Evolutionary conservation across 1,140 invertebrate genomes (phyloP), one percentile per base, ranked within the genome.

Genomic region (Cecropterus lyciades): DNA sequence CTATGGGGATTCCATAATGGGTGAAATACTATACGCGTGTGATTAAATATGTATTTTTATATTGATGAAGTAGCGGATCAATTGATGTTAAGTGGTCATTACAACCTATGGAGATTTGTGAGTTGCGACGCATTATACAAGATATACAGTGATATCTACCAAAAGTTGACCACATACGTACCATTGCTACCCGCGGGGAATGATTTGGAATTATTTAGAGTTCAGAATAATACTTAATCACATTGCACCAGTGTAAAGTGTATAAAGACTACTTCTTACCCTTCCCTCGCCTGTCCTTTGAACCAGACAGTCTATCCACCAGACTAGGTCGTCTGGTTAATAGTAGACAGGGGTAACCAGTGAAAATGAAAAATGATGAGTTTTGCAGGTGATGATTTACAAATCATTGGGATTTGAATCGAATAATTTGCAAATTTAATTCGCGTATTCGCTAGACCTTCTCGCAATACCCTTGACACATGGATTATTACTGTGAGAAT

Each of bases 381-480:
- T n/a, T n/a, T n/a, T n/a, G n/a, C n/a, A n/a, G n/a, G n/a, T n/a
- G n/a, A n/a, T n/a, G n/a, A n/a, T n/a, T n/a, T n/a, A n/a, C n/a
- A n/a, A n/a, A n/a, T n/a, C n/a, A n/a, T n/a, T n/a, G n/a, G n/a
- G 20, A 5, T 24, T 24, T 5, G 1, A 24, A 24, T 24, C 20
- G 20, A 24, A 16, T 37, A 16, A 30, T 59, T 59, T 45, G n/a
- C 24, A 46, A 59, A 46, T 51, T 8, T 24, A 24, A 24, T 24
- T 24, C 20, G 30, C 55, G 55, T 45, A 56, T 45, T 14, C 14
- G 13, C 7, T 14, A 8, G 14, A 45, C 42, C 45, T 30, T 59
- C 24, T 33, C 30, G 7, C 30, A 33, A 49, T 49, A 60, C 33
- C 57, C 57, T 49, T 60, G 57, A 40, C 27, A 60, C 27, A 7